Conservation (phyloP, 2,797 vertebrate species). For the Gallinago nigripennis region DNA sequence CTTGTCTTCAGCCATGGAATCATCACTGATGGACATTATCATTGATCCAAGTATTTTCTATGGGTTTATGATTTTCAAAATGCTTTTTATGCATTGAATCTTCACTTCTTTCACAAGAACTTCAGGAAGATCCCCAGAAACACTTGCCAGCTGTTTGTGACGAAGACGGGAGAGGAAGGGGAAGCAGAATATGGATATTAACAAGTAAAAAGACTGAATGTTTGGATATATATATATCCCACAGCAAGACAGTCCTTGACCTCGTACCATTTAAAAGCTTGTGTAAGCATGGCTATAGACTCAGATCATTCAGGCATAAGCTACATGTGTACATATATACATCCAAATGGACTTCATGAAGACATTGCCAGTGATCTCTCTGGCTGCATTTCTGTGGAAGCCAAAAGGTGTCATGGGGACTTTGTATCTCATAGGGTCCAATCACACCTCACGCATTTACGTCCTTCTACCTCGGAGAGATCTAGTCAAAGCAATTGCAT, state of each 20-base stretch:
- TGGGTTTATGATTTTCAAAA: not conserved
- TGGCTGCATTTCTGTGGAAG: not conserved
- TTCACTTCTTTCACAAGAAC: not conserved
- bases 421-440: not conserved
- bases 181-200: not conserved
- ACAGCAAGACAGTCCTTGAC: not conserved
- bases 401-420: not conserved
- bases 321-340: rapidly evolving
- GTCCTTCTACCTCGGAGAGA: not conserved
- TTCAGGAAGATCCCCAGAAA: not conserved
- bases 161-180: not conserved
- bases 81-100: not conserved
- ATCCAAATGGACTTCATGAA: not conserved
- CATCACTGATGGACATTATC: not conserved
- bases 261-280: not conserved
- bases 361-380: not conserved
- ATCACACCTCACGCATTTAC: not conserved
- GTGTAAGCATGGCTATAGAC: not conserved
- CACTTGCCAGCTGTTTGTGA: not conserved
- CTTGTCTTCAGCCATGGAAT: not conserved
- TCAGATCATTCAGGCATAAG: not conserved
- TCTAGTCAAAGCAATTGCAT: not conserved
- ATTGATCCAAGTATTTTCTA: not conserved
- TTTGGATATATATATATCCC: not conserved
- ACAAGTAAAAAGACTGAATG: not conserved